Evolutionary conservation across 1,140 invertebrate species (phyloP).

Genomic region (Megathymus violae): DNA sequence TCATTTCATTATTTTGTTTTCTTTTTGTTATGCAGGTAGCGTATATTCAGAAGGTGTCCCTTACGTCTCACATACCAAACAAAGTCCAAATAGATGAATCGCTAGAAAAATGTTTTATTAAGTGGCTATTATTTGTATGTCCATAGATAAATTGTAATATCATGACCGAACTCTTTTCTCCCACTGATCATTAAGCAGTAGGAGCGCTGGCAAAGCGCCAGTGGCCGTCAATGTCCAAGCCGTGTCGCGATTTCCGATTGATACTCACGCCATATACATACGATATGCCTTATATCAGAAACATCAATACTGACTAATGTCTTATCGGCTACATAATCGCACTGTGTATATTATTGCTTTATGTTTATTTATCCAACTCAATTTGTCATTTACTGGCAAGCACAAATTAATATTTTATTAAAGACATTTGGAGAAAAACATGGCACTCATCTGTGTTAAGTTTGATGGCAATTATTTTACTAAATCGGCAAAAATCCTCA

Average conservation of each 20-base stretch:
- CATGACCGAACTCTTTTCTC: background rate
- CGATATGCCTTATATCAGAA: background rate
- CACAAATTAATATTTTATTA: background rate
- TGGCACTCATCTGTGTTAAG: too few species aligned
- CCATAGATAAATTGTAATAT: background rate
- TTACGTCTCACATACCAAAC: too few species aligned
- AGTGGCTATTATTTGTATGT: too few species aligned
- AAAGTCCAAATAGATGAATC: too few species aligned
- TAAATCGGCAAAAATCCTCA: too few species aligned
- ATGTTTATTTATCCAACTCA: background rate
- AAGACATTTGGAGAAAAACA: too few species aligned
- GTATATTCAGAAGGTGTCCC: background rate
- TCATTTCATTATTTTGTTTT: too few species aligned
- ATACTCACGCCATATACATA: slow-evolving; percentile 5
- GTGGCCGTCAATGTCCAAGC: slow-evolving; percentile 4
- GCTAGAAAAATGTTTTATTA: too few species aligned
- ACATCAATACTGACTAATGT: background rate
- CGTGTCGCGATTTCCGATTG: slow-evolving; percentile 7
- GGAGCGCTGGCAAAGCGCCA: slow-evolving; percentile 1
- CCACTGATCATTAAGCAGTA: background rate
- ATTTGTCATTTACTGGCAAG: too few species aligned
- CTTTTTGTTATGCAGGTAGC: too few species aligned
- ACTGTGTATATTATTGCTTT: background rate
- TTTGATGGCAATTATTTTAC: too few species aligned
- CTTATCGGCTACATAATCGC: background rate